Conservation (phyloP, 2,888 invertebrate genomes). For the Strigamia maritima region DNA sequence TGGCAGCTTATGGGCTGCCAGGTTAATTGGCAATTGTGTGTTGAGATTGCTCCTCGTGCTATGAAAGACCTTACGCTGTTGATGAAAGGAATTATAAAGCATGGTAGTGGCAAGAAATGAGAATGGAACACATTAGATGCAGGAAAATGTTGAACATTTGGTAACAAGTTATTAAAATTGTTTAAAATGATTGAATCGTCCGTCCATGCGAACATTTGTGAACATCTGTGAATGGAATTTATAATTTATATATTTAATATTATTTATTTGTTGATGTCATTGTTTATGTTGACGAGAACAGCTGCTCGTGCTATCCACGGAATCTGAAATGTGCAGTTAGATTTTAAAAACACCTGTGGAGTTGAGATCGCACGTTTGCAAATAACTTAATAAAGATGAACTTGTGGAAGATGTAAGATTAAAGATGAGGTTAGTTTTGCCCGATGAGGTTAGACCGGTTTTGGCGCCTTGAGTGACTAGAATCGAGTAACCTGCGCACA, state of each 20-base stretch:
- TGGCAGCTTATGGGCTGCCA: constrained; percentile 23
- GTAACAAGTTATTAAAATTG: too few relatives aligned
- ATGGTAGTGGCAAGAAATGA: too few relatives aligned
- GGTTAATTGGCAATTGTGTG: constrained; percentile 19
- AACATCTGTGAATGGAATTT: not conserved
- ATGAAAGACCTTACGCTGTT: not conserved
- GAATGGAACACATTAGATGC: too few relatives aligned
- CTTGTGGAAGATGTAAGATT: not conserved
- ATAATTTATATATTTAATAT: not conserved
- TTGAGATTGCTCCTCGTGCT: constrained; percentile 9
- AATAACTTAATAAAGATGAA: not conserved
- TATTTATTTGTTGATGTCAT: not conserved
- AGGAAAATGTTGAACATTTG: too few relatives aligned
- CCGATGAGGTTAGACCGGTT: not conserved
- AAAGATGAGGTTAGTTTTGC: not conserved
- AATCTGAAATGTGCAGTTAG: not conserved
- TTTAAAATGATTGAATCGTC: too few relatives aligned
- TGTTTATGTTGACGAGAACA: not conserved
- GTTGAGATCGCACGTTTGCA: not conserved
- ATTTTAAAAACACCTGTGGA: not conserved
- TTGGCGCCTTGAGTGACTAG: not conserved
- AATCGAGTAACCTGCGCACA: not conserved
- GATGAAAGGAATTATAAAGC: not conserved
- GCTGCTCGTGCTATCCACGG: not conserved
- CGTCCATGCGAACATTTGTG: too few relatives aligned